phyloP scores from a whole-genome alignment of 2,888 invertebrate genomes.

The Allacma fusca region DNA sequence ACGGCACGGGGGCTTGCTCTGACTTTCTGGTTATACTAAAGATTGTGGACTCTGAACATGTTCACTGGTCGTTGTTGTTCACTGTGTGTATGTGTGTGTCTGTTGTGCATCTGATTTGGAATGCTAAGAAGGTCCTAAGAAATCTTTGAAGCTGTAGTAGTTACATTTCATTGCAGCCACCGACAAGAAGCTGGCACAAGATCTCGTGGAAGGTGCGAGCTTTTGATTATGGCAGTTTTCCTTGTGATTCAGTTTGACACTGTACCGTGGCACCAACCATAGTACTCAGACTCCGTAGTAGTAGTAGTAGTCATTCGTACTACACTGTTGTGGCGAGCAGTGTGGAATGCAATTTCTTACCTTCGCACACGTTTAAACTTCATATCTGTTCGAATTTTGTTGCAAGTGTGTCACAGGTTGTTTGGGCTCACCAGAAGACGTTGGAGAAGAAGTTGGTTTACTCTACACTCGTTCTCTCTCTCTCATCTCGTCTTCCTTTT shows the following conservation, averaged over 20 bases:
- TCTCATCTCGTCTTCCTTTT: slow-evolving; percentile 30
- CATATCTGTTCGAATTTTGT: slow-evolving; percentile 16
- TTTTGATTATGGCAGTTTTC: background rate
- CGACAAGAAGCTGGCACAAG: background rate
- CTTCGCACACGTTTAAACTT: slow-evolving; percentile 9
- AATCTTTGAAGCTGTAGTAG: background rate
- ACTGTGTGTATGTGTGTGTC: background rate
- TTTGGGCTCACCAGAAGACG: slow-evolving; percentile 28
- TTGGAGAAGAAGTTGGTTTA: background rate
- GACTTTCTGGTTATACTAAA: background rate
- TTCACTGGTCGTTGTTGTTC: background rate
- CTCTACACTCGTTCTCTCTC: slow-evolving; percentile 6
- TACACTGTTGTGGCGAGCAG: background rate
- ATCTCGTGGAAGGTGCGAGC: slow-evolving; percentile 18
- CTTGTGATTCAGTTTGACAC: slow-evolving; percentile 2
- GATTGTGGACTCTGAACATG: background rate
- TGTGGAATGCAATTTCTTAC: slow-evolving; percentile 25
- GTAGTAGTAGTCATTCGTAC: too few relatives aligned
- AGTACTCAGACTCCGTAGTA: too few relatives aligned
- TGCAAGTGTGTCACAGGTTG: slow-evolving; percentile 44
- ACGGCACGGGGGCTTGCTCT: slow-evolving; percentile 32
- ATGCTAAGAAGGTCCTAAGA: slow-evolving; percentile 23
- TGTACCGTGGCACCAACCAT: background rate
- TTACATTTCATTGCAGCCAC: slow-evolving; percentile 42
- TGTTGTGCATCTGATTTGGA: slow-evolving; percentile 26